Evolutionary conservation across 2,797 vertebrate species (phyloP).

Genomic region (Cryptoblepharus egeriae): DNA sequence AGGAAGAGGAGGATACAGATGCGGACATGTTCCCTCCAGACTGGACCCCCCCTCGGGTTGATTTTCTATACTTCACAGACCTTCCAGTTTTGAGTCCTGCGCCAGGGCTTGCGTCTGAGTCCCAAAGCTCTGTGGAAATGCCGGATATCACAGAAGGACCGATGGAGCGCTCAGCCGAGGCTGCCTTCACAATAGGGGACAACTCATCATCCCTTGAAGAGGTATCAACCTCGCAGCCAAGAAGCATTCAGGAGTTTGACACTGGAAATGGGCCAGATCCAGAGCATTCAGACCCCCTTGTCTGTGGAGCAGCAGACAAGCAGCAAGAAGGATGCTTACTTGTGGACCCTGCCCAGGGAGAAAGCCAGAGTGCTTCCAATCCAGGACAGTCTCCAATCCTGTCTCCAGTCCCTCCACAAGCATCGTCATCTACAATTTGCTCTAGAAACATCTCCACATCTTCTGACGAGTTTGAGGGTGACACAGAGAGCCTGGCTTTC

Average conservation of each 20-base stretch:
- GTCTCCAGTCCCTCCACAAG: neutral
- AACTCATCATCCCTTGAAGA: no score
- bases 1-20: neutral
- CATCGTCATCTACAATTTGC: neutral
- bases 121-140: neutral
- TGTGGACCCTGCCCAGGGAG: no score
- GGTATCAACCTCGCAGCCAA: no score
- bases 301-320: neutral
- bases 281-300: neutral
- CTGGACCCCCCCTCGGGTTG: constrained; percentile 55
- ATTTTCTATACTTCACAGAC: constrained; percentile 30
- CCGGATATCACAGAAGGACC: neutral
- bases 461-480: neutral
- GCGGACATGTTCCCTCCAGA: constrained; percentile 37
- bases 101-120: rapidly evolving
- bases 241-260: neutral
- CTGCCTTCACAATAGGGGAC: neutral
- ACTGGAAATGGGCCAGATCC: neutral
- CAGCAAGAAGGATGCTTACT: neutral
- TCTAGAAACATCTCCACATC: neutral
- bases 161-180: neutral
- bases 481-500: neutral
- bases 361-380: neutral
- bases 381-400: neutral
- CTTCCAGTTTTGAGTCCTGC: neutral